Percentiles rank a stretch among this genome's conserved stretches.
Conservation (phyloP, 1,140 invertebrate genomes). For the Tyrophagus putrescentiae region DNA sequence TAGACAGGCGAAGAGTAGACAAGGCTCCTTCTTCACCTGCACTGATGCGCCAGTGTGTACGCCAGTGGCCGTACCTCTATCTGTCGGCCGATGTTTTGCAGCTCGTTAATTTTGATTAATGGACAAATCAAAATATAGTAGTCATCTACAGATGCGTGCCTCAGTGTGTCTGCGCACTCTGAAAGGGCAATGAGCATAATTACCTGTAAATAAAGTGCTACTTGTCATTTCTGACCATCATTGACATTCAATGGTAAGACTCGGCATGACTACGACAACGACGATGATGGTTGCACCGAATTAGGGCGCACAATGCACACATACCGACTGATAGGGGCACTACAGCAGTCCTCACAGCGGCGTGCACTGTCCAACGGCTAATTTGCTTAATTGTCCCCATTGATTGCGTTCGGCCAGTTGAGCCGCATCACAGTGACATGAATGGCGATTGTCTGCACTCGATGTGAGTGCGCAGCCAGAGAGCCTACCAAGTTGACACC, state of each 20-base stretch:
- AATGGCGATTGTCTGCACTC: neutral
- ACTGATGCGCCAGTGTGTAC: no score
- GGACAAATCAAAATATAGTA: neutral
- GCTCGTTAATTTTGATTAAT: constrained; percentile 13
- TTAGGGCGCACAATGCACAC: neutral
- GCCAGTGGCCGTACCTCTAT: neutral
- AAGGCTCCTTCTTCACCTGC: no score
- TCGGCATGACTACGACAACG: neutral
- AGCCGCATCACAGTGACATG: neutral
- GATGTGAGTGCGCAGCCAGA: neutral
- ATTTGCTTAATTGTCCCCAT: constrained; percentile 5
- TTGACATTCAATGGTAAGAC: no score
- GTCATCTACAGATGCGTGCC: neutral
- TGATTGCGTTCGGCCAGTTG: neutral
- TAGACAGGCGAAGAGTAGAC: no score
- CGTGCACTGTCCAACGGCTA: no score
- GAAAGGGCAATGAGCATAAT: neutral
- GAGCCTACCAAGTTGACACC: neutral
- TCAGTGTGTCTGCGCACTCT: neutral
- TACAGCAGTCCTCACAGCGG: neutral
- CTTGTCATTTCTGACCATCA: neutral
- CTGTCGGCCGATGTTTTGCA: constrained; percentile 1
- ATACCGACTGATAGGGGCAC: neutral
- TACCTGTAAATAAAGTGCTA: neutral
- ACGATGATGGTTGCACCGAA: neutral